Evolutionary conservation across 2,113 vertebrate genomes (phyloP).

Genomic region (Gallinago undulata): DNA sequence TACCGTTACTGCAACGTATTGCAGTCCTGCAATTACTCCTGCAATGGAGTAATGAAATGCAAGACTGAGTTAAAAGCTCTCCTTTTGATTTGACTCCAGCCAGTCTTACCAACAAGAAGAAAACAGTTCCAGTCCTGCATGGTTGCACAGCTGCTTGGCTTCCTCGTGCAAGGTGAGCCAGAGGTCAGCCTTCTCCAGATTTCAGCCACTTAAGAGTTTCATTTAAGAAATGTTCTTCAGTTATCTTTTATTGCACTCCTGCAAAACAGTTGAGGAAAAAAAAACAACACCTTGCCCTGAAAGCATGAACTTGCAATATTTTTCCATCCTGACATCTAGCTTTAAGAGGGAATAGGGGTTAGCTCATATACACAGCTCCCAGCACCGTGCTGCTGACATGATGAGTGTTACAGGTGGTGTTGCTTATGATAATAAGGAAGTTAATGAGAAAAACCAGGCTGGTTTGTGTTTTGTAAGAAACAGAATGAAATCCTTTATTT

Average conservation of each 20-base stretch:
- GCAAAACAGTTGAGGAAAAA: neutral
- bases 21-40: too few species aligned
- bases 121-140: neutral
- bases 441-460: conserved; percentile 10
- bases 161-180: neutral
- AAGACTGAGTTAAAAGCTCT: neutral
- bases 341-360: neutral
- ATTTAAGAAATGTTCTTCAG: neutral
- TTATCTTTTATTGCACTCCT: neutral
- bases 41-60: neutral
- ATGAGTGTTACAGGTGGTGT: neutral
- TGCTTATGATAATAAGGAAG: neutral
- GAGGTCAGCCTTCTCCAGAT: neutral
- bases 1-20: neutral
- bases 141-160: neutral
- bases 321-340: neutral
- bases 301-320: neutral
- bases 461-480: neutral
- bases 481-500: neutral
- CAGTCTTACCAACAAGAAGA: neutral
- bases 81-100: neutral
- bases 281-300: neutral
- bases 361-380: neutral
- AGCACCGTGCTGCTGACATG: neutral
- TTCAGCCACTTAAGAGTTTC: neutral